These are phyloP conservation scores for Mustela nigripes DNA, from an alignment of 2,113 vertebrate genomes.

Conservation along the genomic window DNA sequence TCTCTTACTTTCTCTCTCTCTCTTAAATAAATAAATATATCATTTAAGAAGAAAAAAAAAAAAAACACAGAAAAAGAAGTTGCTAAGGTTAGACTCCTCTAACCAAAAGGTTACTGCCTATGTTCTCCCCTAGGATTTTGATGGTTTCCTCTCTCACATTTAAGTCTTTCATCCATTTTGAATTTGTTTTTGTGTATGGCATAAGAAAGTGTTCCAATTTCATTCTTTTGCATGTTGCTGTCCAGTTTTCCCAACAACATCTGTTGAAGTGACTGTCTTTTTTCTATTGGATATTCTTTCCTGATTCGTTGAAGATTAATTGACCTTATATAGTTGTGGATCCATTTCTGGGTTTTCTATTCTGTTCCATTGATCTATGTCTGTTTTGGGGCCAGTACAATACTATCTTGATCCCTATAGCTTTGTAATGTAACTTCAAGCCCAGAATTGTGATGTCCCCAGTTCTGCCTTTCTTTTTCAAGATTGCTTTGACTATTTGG, in stretches of 20 bases:
- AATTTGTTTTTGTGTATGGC: too few species aligned
- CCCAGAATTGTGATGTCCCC: neutral
- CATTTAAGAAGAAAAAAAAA: neutral
- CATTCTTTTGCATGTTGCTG: too few species aligned
- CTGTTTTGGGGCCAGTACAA: neutral
- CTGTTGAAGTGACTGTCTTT: too few species aligned
- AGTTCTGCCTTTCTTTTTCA: too few species aligned
- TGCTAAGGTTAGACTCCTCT: neutral
- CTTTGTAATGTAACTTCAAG: neutral
- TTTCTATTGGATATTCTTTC: too few species aligned
- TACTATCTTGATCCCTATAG: neutral
- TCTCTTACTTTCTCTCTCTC: too few species aligned
- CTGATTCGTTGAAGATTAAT: neutral
- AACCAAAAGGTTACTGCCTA: neutral
- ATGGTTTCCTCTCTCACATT: neutral
- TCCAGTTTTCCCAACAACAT: too few species aligned
- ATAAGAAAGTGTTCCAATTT: too few species aligned
- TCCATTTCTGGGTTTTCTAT: neutral
- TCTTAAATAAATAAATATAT: too few species aligned
- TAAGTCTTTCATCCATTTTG: neutral
- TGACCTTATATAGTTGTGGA: neutral
- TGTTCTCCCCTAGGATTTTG: neutral
- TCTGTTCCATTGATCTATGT: neutral
- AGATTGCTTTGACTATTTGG: too few species aligned
- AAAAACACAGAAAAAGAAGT: neutral